A percentile compares a stretch with the other conserved stretches of the same genome.
Conservation (phyloP, 1,140 invertebrate genomes). For the Calliopsis andreniformis region DNA sequence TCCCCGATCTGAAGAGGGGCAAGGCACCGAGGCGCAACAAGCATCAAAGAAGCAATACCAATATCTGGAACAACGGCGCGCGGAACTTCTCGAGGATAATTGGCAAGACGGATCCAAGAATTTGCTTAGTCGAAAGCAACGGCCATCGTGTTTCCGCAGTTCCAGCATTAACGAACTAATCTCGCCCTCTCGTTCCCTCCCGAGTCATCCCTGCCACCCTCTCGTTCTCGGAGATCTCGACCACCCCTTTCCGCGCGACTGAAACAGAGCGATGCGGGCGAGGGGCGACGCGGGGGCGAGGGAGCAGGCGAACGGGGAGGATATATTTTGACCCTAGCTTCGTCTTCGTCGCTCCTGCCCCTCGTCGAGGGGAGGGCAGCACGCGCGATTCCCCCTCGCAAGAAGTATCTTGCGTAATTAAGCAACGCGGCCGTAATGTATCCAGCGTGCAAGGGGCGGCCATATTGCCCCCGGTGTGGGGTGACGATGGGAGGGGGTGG, state of each 20-base stretch:
- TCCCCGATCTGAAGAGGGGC: too few relatives aligned
- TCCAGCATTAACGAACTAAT: constrained; percentile 30
- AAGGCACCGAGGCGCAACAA: neutral
- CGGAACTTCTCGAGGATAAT: constrained; percentile 7
- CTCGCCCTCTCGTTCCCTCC: constrained; percentile 5
- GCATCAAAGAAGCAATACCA: neutral
- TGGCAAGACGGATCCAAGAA: constrained; percentile 12
- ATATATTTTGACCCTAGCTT: constrained; percentile 40
- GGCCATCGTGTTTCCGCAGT: neutral
- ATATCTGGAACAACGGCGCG: neutral
- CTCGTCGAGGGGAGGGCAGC: neutral
- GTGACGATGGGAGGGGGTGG: constrained; percentile 24
- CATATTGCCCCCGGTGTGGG: constrained; percentile 68
- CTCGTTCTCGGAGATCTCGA: neutral
- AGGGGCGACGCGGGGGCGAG: neutral
- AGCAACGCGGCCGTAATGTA: constrained; percentile 74
- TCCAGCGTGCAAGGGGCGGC: constrained; percentile 67
- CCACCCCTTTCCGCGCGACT: neutral
- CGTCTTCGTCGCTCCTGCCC: neutral
- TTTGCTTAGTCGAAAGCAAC: constrained; percentile 11
- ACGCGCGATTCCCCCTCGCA: constrained; percentile 45
- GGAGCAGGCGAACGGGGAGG: constrained; percentile 37
- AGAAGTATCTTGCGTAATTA: constrained; percentile 77
- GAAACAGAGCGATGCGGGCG: neutral
- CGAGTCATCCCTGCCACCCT: neutral